phyloP scores from a whole-genome alignment of 2,888 invertebrate species.

The Capitulum mitella region DNA sequence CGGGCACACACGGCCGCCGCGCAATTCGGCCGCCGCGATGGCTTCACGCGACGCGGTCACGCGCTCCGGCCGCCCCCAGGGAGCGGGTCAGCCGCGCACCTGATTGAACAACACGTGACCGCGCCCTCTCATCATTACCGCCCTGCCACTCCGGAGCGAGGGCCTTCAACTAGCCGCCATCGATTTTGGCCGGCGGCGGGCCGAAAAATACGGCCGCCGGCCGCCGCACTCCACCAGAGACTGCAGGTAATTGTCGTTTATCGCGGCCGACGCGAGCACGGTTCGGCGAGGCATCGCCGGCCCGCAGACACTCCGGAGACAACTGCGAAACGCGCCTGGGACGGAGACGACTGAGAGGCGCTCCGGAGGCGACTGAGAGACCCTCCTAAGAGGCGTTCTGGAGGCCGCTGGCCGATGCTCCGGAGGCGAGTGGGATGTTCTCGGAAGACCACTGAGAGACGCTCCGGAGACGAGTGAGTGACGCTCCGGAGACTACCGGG shows the following conservation, averaged over 20 bases:
- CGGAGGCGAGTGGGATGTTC: too few relatives aligned
- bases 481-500: too few relatives aligned
- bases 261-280: background rate
- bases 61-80: background rate
- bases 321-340: too few relatives aligned
- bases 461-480: too few relatives aligned
- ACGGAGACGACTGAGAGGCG: too few relatives aligned
- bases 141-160: background rate
- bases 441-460: too few relatives aligned
- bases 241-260: background rate
- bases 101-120: background rate
- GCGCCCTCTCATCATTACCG: background rate
- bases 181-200: background rate
- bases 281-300: too few relatives aligned
- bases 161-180: background rate
- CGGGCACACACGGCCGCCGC: background rate
- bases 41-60: slow-evolving; percentile 3
- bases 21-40: background rate
- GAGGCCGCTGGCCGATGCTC: too few relatives aligned
- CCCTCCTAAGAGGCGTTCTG: too few relatives aligned
- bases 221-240: background rate
- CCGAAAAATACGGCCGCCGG: background rate
- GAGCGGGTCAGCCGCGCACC: background rate
- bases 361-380: too few relatives aligned
- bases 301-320: too few relatives aligned